Evolutionary conservation across 2,113 vertebrate genomes (phyloP).

Genomic region (Chascanopsetta lugubris): DNA sequence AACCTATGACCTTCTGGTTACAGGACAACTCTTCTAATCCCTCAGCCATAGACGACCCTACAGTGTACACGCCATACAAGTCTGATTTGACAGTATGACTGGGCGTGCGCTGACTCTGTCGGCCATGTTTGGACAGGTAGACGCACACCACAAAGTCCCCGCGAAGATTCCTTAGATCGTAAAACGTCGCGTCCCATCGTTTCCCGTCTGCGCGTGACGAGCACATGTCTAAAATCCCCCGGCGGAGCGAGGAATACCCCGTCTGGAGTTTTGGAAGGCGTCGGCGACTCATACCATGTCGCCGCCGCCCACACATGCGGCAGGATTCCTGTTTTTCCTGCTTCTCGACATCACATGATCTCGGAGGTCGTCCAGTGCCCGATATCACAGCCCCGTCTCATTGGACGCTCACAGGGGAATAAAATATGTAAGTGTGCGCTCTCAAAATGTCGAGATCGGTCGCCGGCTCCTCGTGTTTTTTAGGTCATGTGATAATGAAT

Average conservation of each 20-base stretch:
- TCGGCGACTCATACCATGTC: constrained; percentile 50
- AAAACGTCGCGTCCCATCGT: neutral
- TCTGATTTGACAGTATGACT: neutral
- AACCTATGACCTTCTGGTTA: too few relatives aligned
- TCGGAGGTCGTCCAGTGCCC: constrained; percentile 43
- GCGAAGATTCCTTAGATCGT: too few relatives aligned
- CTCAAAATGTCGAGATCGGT: neutral
- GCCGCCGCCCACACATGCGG: constrained; percentile 52
- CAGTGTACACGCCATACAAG: neutral
- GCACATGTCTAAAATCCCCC: constrained; percentile 46
- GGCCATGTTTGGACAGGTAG: too few relatives aligned
- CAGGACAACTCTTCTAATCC: too few relatives aligned
- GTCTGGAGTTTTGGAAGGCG: constrained; percentile 35
- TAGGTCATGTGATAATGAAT: constrained; percentile 1
- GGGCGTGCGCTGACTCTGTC: neutral
- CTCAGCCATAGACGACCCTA: too few relatives aligned
- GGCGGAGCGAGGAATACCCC: constrained; percentile 48
- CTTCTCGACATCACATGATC: constrained; percentile 56
- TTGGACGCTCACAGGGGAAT: constrained; percentile 20
- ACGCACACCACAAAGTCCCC: neutral
- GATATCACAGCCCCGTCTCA: constrained; percentile 37
- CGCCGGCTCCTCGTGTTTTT: neutral
- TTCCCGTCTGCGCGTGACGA: constrained; percentile 26
- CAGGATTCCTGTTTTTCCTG: constrained; percentile 73
- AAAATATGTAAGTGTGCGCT: constrained; percentile 4